Evolutionary conservation across 2,113 vertebrate genomes (phyloP).

Genomic region (Catagonus wagneri): DNA sequence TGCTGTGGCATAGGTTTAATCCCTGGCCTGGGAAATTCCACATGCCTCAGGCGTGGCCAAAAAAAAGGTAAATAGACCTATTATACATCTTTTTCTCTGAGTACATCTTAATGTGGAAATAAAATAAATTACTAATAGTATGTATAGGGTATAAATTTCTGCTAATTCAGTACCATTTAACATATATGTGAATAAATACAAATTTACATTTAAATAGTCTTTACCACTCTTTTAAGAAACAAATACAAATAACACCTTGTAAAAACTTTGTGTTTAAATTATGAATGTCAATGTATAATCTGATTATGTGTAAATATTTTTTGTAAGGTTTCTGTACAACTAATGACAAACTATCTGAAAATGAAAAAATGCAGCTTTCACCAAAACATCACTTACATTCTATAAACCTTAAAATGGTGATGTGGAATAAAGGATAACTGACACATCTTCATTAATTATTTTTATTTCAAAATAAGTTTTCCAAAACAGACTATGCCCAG

Average conservation of each 20-base stretch:
- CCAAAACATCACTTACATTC: neutral
- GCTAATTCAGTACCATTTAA: neutral
- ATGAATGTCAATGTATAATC: neutral
- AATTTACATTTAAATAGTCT: neutral
- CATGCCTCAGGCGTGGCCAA: too few species aligned
- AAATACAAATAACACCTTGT: neutral
- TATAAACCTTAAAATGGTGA: neutral
- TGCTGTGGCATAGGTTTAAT: too few species aligned
- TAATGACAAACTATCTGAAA: neutral
- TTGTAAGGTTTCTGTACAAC: neutral
- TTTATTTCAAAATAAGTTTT: neutral
- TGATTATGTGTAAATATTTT: constrained; percentile 27
- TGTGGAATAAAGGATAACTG: neutral
- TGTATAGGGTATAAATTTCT: neutral
- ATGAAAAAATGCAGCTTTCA: neutral
- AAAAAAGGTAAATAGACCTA: too few species aligned
- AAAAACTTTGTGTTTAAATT: neutral
- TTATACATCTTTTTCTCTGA: neutral
- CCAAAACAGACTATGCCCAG: neutral
- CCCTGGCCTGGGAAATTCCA: too few species aligned
- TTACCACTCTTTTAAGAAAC: neutral
- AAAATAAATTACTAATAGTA: neutral
- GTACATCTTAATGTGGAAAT: neutral
- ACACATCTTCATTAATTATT: neutral
- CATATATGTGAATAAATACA: neutral